phyloP scores from a whole-genome alignment of 2,113 vertebrate genomes.

The Daboia siamensis region DNA sequence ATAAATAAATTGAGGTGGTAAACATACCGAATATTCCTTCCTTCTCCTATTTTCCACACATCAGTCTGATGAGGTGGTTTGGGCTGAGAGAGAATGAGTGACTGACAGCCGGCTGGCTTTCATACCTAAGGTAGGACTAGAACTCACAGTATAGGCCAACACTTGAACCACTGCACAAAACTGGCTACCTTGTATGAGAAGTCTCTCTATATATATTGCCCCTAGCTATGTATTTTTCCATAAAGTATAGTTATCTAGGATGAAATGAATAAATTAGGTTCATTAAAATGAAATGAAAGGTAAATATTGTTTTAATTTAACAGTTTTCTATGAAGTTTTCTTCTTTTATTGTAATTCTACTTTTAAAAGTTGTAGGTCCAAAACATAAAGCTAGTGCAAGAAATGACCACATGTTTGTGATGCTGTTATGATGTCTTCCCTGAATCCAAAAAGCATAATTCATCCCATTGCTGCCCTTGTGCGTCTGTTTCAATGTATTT shows the following conservation, averaged over 20 bases:
- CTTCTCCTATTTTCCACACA: too few species aligned
- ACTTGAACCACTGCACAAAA: too few species aligned
- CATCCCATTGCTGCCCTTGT: constrained; percentile 53
- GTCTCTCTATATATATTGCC: not conserved
- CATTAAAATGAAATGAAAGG: not conserved
- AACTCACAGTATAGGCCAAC: too few species aligned
- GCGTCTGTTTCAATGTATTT: constrained; percentile 48
- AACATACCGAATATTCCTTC: too few species aligned
- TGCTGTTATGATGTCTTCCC: constrained; percentile 19
- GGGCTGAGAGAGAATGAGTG: too few species aligned
- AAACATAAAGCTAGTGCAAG: constrained; percentile 1
- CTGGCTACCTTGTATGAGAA: not conserved
- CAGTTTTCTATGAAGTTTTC: not conserved
- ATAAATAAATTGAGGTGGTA: too few species aligned
- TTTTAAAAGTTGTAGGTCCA: constrained; percentile 2
- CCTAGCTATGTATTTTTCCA: not conserved
- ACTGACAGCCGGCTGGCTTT: too few species aligned
- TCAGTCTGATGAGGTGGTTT: too few species aligned
- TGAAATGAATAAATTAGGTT: not conserved
- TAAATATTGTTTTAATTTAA: constrained; percentile 41
- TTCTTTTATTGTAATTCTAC: not conserved
- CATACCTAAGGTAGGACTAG: too few species aligned
- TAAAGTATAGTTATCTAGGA: not conserved
- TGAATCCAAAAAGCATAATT: constrained; percentile 43
- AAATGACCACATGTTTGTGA: constrained; percentile 33